phyloP scores from a whole-genome alignment of 2,797 vertebrate species.

The Microctenopoma steveboyesi region DNA sequence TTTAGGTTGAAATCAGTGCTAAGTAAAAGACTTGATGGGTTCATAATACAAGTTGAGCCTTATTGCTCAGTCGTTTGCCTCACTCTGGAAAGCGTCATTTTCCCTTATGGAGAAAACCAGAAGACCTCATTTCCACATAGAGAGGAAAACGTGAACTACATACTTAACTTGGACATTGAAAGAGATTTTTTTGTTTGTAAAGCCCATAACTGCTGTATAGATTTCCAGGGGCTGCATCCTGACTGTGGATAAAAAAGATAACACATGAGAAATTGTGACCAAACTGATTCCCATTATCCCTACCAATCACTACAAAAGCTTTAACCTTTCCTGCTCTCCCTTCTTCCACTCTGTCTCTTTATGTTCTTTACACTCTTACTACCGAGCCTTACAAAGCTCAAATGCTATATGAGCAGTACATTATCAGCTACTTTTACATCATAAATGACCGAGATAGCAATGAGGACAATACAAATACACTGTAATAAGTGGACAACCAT shows the following conservation, averaged over 20 bases:
- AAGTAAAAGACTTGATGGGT: constrained; percentile 47
- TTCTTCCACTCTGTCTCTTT: constrained; percentile 25
- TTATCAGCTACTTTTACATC: background rate
- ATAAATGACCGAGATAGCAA: too few species aligned
- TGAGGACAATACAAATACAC: too few species aligned
- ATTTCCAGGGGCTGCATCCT: constrained; percentile 50
- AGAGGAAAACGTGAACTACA: constrained; percentile 33
- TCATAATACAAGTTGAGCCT: constrained; percentile 47
- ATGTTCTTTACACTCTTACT: constrained; percentile 37
- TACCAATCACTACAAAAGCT: constrained; percentile 68
- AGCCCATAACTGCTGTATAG: constrained; percentile 53
- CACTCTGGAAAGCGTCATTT: constrained; percentile 20
- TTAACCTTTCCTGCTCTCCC: constrained; percentile 49
- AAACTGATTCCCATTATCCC: constrained; percentile 70
- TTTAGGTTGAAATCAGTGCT: constrained; percentile 54
- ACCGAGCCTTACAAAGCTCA: constrained; percentile 19
- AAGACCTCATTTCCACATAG: constrained; percentile 18
- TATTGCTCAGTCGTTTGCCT: constrained; percentile 30
- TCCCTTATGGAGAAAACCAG: constrained; percentile 14
- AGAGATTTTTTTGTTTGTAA: constrained; percentile 48
- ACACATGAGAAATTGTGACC: constrained; percentile 62
- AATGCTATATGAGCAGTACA: constrained; percentile 41
- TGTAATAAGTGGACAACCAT: too few species aligned
- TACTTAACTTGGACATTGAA: constrained; percentile 34
- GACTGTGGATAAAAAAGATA: constrained; percentile 64